Percentiles rank a stretch among this genome's conserved stretches.
These are phyloP conservation scores for Phalacrocorax aristotelis DNA, from an alignment of 2,113 vertebrate species.

Conservation along the genomic window DNA sequence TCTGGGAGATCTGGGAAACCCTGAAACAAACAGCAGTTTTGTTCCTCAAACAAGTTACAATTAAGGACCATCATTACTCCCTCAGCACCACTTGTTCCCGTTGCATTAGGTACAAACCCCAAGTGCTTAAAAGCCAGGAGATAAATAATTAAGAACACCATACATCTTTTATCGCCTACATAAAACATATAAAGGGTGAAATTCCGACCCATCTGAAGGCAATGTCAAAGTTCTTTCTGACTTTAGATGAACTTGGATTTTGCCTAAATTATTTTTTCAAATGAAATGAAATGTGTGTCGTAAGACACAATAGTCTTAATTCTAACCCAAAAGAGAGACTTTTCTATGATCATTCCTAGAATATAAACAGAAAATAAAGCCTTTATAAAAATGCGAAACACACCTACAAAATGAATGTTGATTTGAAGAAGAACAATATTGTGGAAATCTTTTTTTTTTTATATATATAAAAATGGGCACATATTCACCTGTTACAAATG, in stretches of 20 bases:
- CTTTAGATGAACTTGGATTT: not conserved
- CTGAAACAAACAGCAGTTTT: slow-evolving; percentile 17
- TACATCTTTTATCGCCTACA: slow-evolving; percentile 24
- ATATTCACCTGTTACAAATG: not conserved
- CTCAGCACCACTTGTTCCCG: not conserved
- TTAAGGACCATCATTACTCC: not conserved
- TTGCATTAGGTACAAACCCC: not conserved
- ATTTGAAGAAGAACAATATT: not conserved
- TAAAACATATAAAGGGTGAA: not conserved
- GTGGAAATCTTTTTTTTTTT: not conserved
- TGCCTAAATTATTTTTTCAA: not conserved
- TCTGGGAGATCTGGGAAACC: not conserved
- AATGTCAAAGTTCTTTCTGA: not conserved
- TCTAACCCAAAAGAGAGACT: not conserved
- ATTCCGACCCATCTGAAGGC: not conserved
- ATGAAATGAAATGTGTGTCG: fast-evolving
- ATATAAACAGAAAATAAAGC: not conserved
- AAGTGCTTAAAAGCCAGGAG: slow-evolving; percentile 35
- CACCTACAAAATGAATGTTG: not conserved
- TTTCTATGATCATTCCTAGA: not conserved
- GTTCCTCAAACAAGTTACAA: not conserved
- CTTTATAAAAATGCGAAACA: not conserved
- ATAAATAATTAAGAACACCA: slow-evolving; percentile 59
- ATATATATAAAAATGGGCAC: not conserved
- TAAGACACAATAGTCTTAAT: not conserved